Evolutionary conservation across 2,113 vertebrate genomes (phyloP).

Genomic region (Pluvianellus socialis): DNA sequence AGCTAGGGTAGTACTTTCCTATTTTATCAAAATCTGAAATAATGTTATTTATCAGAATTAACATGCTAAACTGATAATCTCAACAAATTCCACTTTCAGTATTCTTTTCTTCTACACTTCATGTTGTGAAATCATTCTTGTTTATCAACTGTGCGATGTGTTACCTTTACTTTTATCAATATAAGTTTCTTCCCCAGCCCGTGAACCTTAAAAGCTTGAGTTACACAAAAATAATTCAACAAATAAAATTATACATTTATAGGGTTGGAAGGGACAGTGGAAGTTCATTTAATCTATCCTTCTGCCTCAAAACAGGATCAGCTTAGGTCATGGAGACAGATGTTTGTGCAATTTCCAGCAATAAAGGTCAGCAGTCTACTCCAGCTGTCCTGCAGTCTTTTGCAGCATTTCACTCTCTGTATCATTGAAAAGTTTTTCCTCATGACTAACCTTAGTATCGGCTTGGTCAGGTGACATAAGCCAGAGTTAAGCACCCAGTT

Average conservation of each 20-base stretch:
- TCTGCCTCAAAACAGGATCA: neutral
- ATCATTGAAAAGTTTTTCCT: neutral
- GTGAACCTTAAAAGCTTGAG: neutral
- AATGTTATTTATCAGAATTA: neutral
- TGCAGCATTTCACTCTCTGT: neutral
- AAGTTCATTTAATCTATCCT: neutral
- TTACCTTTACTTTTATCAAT: neutral
- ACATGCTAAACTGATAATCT: neutral
- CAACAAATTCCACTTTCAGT: neutral
- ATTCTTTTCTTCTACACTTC: neutral
- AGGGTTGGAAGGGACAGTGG: neutral
- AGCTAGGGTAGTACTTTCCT: neutral
- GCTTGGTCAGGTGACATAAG: neutral
- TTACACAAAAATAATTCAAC: neutral
- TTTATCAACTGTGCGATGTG: neutral
- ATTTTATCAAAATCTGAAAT: neutral
- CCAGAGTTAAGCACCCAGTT: neutral
- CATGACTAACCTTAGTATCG: neutral
- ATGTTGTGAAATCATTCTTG: neutral
- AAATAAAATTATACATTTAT: neutral
- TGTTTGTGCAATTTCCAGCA: constrained; percentile 20
- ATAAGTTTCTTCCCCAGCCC: neutral
- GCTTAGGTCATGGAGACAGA: constrained; percentile 8
- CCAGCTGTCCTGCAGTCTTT: neutral
- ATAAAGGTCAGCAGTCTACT: neutral